Evolutionary conservation across 2,888 invertebrate species (phyloP), one percentile per base, ranked within the genome.

Genomic region (Apamea epomidion): DNA sequence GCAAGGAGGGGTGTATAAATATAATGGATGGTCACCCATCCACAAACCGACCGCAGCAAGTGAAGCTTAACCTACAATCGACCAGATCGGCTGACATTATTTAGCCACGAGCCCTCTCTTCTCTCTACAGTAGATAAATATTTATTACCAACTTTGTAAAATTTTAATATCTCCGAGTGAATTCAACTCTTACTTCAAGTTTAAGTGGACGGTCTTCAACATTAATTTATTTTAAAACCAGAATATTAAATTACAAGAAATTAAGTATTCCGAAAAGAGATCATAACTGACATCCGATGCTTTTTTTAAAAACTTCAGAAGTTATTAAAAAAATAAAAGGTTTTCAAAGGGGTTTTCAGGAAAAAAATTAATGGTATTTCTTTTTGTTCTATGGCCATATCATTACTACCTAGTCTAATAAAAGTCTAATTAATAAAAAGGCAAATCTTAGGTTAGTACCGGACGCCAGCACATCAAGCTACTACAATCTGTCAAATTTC

Each of bases 141-240:
- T 82, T 75, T 64, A 64, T 58, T 58, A 18, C 32, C 37, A 18
- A 65, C 77, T 76, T 67, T 65, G 21, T 71, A 60, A 14, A 83
- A 68, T 81, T 76, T 54, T 82, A 82, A 82, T 82, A 71, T 45
- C 16, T 60, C 78, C 67, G 37, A 82, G 81, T 71, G 60, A 83
- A 14, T 45, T 29, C 51, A 54, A 51, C 60, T 67, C 60, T 58
- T 21, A 12, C 42, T 45, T 14, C 37, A 10, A 76, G 21, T 83
- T 51, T 21, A n/a, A 76, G 81, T 67, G 32, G 48, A 45, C 45
- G 32, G 29, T 71, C 78, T 77, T 83, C 67, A 68, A 71, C 67
- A 6, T 54, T 62, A 77, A 71, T 82, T 81, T 83, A 76, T 60
- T 83, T 76, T 76, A 10, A 74, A 71, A 60, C 42, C 42, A 29